Evolutionary conservation across 1,140 invertebrate species (phyloP).

Genomic region (Panagrolaimus sp.): DNA sequence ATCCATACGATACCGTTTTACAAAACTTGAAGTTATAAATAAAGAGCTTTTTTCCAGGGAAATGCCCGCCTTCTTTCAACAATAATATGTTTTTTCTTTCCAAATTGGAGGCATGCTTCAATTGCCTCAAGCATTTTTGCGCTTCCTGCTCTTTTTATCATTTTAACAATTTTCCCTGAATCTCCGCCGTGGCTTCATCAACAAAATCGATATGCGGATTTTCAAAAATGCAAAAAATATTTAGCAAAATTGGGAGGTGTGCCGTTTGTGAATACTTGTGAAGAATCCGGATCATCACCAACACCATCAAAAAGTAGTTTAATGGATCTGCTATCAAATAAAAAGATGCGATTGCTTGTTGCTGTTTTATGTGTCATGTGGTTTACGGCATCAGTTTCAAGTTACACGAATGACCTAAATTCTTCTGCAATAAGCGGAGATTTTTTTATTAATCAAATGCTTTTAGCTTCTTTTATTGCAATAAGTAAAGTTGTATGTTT

Average conservation of each 20-base stretch:
- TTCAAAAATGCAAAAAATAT: background rate
- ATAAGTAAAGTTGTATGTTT: background rate
- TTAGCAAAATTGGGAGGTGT: background rate
- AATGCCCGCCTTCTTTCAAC: constrained; percentile 6
- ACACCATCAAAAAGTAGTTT: background rate
- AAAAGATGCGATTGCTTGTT: background rate
- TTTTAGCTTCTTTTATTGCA: background rate
- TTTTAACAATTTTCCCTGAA: constrained; percentile 8
- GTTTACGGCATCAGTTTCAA: background rate
- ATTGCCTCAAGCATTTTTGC: background rate
- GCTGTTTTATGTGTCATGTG: constrained; percentile 8
- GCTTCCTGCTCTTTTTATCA: background rate
- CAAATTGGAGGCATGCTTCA: background rate
- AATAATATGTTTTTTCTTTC: constrained; percentile 9
- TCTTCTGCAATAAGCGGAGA: background rate
- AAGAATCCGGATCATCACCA: background rate
- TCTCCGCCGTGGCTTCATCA: constrained; percentile 15
- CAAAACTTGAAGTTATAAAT: no score
- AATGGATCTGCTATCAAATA: background rate
- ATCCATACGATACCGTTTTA: no score
- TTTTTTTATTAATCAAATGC: constrained; percentile 6
- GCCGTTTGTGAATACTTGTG: background rate
- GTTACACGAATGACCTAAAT: constrained; percentile 8
- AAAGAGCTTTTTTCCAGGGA: background rate
- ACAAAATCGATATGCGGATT: background rate